Evolutionary conservation across 1,140 invertebrate species (phyloP), one percentile per base, ranked within the genome.

Genomic region (Cyclina sinensis): DNA sequence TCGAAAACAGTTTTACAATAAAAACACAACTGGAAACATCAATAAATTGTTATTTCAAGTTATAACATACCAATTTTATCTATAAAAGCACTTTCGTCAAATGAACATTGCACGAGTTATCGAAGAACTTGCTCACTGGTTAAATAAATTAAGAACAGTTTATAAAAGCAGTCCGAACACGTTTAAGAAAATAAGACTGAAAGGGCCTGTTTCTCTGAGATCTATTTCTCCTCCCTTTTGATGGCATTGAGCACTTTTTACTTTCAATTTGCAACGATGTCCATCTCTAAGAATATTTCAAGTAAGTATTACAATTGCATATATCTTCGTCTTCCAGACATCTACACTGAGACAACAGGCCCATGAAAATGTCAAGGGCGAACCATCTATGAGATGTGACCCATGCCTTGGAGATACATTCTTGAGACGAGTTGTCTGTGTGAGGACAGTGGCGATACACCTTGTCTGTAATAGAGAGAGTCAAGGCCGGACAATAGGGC

Each of bases 381-480:
- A 57, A 57, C 5, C 18, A 21, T 57, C 21, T 57, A 80, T 32
- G 86, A 51, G 0, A 88, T 82, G 35, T 83, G 86, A 0, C 86
- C 80, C 65, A 88, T 82, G 1, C 86, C 68, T 9, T 73, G 86
- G 5, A 88, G 48, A 57, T 88, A 88, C 79, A 88, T 82, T 43
- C 79, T 59, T 12, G 86, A 83, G 5, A 88, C 68, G 1, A 88
- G 46, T 24, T 88, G 86, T 32, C 86, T 79, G 30, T 88, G 86
- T 39, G 78, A 74, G 21, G 86, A 82, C 0, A 88, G 4, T 1
- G 86, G 79, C 3, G 86, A 57, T 12, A 74, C 68, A 12, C 79
- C 86, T 32, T 88, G 86, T 43, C 86, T 51, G 65, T 82, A 88
- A 62, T 88, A 88, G 16, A 88, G 54, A 59, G 68, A 82, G 86